Percentiles rank a stretch among this genome's conserved stretches.
phyloP scores from a whole-genome alignment of 64 coral and sea anemone genomes.

The Pocillopora verrucosa region DNA sequence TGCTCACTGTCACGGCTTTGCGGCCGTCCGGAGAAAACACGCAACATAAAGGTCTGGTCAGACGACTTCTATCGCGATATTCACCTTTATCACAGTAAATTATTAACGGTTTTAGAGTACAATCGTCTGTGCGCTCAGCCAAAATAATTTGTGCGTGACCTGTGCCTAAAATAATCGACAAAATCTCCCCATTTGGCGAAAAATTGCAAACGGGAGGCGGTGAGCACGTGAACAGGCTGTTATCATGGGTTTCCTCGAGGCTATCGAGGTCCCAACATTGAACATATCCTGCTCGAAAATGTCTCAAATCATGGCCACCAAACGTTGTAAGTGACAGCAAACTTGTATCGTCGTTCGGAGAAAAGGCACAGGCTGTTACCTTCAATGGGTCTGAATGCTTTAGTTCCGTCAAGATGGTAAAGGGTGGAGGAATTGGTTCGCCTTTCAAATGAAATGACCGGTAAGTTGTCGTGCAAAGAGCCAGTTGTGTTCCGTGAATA shows the following conservation, averaged over 20 bases:
- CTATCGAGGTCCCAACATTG: conserved; percentile 52
- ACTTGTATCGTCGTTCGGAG: conserved; percentile 62
- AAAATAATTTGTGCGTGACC: conserved; percentile 47
- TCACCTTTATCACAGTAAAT: conserved; percentile 42
- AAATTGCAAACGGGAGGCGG: conserved; percentile 46
- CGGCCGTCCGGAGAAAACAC: conserved; percentile 57
- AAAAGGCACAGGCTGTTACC: conserved; percentile 72
- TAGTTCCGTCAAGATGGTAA: conserved; percentile 63
- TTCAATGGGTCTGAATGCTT: conserved; percentile 62
- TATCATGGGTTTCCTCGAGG: conserved; percentile 15
- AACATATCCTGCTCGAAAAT: conserved; percentile 59
- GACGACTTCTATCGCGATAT: conserved; percentile 27
- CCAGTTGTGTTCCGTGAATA: not conserved
- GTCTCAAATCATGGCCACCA: not conserved
- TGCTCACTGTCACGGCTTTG: conserved; percentile 53
- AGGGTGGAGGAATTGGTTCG: conserved; percentile 36
- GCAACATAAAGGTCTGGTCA: conserved; percentile 36
- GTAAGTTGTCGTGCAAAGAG: conserved; percentile 17
- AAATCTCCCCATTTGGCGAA: conserved; percentile 49
- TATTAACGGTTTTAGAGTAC: conserved; percentile 53
- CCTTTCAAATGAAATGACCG: conserved; percentile 31
- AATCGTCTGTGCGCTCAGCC: conserved; percentile 8
- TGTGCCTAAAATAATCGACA: conserved; percentile 48
- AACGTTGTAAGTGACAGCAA: conserved; percentile 72
- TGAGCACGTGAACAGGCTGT: conserved; percentile 62